Evolutionary conservation across 2,797 vertebrate species (phyloP), one percentile per base, ranked within the genome.

Genomic region (Heliangelus exortis): DNA sequence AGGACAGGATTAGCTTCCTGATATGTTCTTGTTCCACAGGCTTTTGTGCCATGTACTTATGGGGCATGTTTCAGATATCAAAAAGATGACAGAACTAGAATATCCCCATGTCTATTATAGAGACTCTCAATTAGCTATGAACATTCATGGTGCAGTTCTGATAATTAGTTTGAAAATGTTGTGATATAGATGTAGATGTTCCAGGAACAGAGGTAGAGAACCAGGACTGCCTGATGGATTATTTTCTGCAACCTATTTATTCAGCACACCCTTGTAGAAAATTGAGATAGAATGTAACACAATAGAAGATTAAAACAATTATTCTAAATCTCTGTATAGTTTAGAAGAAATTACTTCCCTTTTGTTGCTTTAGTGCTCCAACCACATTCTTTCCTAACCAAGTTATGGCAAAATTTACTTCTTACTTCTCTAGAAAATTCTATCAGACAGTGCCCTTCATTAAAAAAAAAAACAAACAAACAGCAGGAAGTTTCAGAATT

Each of bases 201-300:
- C 68, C 87, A 93, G 78, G 28, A 92, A 67, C 34, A 84, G 28
- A 58, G 84, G 22, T 1, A 57, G 74, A 71, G 29, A 48, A 78
- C 74, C 84, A 95, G 63, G 45, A 73, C 26, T 82, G 34, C 48
- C 90, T 95, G 86, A 95, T 86, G 93, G 88, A 76, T 90, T 84
- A 82, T 96, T 84, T 94, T 82, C 61, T 87, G 18, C 25, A 61
- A 85, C 34, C 69, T 95, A 87, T 78, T 90, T 90, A 54, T 79
- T 87, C 84, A 58, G 85, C 36, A 86, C 43, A 63, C 25, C 59
- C 82, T 13, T 62, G 5, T 31, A 59, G 33, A 90, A 73, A 87
- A 89, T 69, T 79, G 71, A 82, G 71, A 82, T 31, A 53, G 29
- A 75, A 69, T 34, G 10, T 59, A 77, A 79, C 57, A 89, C 34